Evolutionary conservation across 2,888 invertebrate species (phyloP).

Genomic region (Andrena bicolor): DNA sequence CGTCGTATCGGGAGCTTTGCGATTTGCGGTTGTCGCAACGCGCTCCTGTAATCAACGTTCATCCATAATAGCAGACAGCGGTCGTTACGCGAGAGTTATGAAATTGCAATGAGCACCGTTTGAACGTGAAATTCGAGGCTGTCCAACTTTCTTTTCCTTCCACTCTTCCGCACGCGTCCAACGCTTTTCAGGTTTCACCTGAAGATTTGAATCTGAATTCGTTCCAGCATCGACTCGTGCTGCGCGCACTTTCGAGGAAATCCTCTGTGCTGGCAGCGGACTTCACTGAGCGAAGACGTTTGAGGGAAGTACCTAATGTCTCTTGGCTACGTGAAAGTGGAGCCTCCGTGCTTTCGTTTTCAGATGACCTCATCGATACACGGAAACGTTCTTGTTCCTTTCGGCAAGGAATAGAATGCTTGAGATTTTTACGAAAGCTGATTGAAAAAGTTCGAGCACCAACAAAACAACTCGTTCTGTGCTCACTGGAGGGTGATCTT

Average conservation of each 20-base stretch:
- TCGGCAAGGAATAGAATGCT: not conserved
- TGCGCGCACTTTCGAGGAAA: not conserved
- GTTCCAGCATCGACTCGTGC: not conserved
- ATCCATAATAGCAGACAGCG: constrained; percentile 39
- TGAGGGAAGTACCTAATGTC: not conserved
- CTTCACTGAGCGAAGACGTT: not conserved
- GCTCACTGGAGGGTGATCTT: not conserved
- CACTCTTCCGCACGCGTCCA: not conserved
- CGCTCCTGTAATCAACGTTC: constrained; percentile 29
- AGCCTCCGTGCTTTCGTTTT: not conserved
- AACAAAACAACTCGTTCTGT: not conserved
- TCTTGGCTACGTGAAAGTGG: constrained; percentile 1
- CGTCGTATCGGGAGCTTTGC: constrained; percentile 3
- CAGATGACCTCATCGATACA: not conserved
- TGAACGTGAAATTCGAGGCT: constrained; percentile 47
- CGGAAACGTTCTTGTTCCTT: not conserved
- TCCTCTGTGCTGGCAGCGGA: too few species aligned
- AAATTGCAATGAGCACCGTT: constrained; percentile 50
- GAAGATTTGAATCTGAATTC: not conserved
- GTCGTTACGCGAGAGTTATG: constrained; percentile 46
- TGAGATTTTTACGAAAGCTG: not conserved
- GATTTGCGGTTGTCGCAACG: constrained; percentile 21
- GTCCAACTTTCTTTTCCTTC: constrained; percentile 54
- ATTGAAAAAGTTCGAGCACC: too few species aligned
- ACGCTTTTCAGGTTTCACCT: constrained; percentile 37